Evolutionary conservation across 2,888 invertebrate species (phyloP).

Genomic region (Opisthograptis luteolata): DNA sequence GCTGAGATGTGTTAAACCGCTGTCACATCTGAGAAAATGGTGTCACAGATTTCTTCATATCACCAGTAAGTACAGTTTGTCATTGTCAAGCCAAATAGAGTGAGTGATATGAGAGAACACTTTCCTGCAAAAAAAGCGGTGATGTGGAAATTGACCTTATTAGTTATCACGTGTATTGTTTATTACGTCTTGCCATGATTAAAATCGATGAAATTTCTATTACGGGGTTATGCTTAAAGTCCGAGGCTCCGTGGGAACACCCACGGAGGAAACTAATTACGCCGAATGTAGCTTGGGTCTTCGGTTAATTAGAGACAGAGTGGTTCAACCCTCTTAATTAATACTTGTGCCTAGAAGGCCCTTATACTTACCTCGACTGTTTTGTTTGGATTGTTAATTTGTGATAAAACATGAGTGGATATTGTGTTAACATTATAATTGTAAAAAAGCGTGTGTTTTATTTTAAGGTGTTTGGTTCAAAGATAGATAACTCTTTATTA

Average conservation of each 20-base stretch:
- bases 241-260: conserved; percentile 76
- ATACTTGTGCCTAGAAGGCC: conserved; percentile 77
- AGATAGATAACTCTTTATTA: no score
- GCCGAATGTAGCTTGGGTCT: conserved; percentile 79
- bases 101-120: no score
- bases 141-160: no score
- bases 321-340: conserved; percentile 83
- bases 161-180: conserved; percentile 5
- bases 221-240: conserved; percentile 63
- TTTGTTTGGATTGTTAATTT: conserved; percentile 80
- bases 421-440: conserved; percentile 66
- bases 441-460: conserved; percentile 44
- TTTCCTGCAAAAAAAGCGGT: no score
- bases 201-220: conserved; percentile 68
- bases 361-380: conserved; percentile 72
- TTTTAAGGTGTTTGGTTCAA: conserved; percentile 20
- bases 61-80: no score
- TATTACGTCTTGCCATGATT: conserved; percentile 56
- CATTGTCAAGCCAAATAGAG: no score
- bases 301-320: conserved; percentile 82
- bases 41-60: no score
- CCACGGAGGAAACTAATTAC: conserved; percentile 81
- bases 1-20: no score
- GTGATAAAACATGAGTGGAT: conserved; percentile 69
- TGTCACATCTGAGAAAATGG: no score